These are phyloP conservation scores for Gryon sp. DNA, from an alignment of 1,140 invertebrate genomes.

Conservation along the genomic window DNA sequence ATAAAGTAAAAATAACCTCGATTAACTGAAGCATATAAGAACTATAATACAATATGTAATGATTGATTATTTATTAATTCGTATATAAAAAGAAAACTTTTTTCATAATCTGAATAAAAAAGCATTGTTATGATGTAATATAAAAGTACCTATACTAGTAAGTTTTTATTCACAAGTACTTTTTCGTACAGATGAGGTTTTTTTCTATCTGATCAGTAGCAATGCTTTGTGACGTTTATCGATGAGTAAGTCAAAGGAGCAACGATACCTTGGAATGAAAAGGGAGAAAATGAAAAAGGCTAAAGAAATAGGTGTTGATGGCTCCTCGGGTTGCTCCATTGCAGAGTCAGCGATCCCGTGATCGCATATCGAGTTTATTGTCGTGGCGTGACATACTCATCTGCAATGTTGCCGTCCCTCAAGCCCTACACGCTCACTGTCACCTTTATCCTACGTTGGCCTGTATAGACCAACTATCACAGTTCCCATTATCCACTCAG, in stretches of 20 bases:
- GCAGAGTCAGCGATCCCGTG: conserved; percentile 74
- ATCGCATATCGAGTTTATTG: conserved; percentile 77
- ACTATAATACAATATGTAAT: too few relatives aligned
- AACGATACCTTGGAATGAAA: conserved; percentile 37
- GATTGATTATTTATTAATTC: too few relatives aligned
- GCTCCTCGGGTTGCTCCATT: conserved; percentile 76
- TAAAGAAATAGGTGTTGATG: conserved; percentile 75
- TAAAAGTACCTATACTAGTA: not conserved
- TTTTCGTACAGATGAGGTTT: conserved; percentile 9
- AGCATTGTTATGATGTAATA: too few relatives aligned
- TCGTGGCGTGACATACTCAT: conserved; percentile 77
- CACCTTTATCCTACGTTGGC: conserved; percentile 62
- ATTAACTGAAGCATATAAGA: too few relatives aligned
- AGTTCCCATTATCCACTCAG: conserved; percentile 76
- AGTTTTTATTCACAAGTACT: conserved; percentile 12
- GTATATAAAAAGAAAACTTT: too few relatives aligned
- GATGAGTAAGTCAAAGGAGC: conserved; percentile 51
- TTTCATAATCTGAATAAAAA: too few relatives aligned
- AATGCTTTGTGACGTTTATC: conserved; percentile 27
- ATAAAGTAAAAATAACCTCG: too few relatives aligned
- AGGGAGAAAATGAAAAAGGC: conserved; percentile 50
- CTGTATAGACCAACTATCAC: conserved; percentile 69
- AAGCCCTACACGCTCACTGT: conserved; percentile 51
- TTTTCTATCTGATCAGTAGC: conserved; percentile 7
- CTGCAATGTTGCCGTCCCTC: conserved; percentile 67